Percentiles rank a stretch among this genome's conserved stretches.
Evolutionary conservation across 2,797 vertebrate species (phyloP).

Genomic region (Microhierax caerulescens): DNA sequence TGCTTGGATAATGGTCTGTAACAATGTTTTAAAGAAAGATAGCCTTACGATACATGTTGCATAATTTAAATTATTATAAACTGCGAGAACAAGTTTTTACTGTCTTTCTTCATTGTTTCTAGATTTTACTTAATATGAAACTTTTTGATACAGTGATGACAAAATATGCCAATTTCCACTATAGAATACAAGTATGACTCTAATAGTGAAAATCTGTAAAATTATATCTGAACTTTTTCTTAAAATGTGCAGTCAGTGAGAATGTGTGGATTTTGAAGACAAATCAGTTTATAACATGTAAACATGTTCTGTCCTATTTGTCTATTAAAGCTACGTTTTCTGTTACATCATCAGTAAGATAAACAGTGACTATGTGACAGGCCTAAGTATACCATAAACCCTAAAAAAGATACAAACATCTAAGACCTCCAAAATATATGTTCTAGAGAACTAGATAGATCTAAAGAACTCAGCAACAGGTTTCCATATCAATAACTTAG

Average conservation of each 20-base stretch:
- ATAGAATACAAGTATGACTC: neutral
- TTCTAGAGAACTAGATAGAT: neutral
- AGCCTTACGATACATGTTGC: neutral
- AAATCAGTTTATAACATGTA: neutral
- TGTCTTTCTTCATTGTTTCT: neutral
- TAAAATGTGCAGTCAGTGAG: neutral
- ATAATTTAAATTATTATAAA: neutral
- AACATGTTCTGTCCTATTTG: neutral
- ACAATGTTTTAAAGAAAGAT: neutral
- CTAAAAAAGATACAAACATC: constrained; percentile 7
- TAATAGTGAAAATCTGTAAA: neutral
- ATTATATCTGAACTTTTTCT: neutral
- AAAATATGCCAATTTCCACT: neutral
- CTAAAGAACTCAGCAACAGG: neutral
- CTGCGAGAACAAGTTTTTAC: neutral
- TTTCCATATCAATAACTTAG: constrained; percentile 39
- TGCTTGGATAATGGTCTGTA: neutral
- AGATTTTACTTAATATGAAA: neutral
- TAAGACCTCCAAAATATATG: neutral
- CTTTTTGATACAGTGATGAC: neutral
- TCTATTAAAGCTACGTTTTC: neutral
- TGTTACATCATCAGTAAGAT: neutral
- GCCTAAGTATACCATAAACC: neutral
- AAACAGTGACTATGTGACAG: neutral
- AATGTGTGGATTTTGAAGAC: neutral